Evolutionary conservation across 2,797 vertebrate species (phyloP).

Genomic region (Phoeniculus purpureus): DNA sequence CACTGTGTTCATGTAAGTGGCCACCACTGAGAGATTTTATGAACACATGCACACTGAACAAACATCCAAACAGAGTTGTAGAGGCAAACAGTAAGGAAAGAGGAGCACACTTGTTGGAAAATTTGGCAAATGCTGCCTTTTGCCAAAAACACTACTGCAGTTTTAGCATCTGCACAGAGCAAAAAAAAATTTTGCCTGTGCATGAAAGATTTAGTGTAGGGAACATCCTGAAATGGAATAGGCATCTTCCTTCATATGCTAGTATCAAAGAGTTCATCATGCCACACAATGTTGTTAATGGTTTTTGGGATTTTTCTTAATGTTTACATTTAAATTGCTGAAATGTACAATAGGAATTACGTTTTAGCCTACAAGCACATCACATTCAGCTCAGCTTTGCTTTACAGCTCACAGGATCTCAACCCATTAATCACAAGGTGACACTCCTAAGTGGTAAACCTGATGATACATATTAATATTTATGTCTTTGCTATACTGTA

Average conservation of each 20-base stretch:
- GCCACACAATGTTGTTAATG: background rate
- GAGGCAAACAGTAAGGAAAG: background rate
- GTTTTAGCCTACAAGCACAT: background rate
- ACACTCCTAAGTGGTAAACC: slow-evolving; percentile 26
- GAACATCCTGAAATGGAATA: background rate
- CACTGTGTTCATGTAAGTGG: background rate
- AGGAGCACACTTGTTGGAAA: background rate
- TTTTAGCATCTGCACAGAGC: background rate
- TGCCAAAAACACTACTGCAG: background rate
- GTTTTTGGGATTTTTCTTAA: background rate
- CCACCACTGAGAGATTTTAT: background rate
- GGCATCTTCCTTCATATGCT: background rate
- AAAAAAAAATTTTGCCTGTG: background rate
- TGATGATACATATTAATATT: slow-evolving; percentile 26
- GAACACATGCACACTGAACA: fast-evolving
- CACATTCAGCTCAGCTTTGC: slow-evolving; percentile 9
- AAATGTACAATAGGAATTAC: background rate
- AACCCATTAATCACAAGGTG: slow-evolving; percentile 30
- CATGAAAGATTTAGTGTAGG: background rate
- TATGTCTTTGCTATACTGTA: slow-evolving; percentile 31
- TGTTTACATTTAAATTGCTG: background rate
- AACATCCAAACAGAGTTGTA: background rate
- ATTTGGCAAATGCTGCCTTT: background rate
- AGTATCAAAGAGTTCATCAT: background rate
- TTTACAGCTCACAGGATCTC: slow-evolving; percentile 22